Conservation (phyloP, 2,113 vertebrate genomes). For the Platycercus adscitus region DNA sequence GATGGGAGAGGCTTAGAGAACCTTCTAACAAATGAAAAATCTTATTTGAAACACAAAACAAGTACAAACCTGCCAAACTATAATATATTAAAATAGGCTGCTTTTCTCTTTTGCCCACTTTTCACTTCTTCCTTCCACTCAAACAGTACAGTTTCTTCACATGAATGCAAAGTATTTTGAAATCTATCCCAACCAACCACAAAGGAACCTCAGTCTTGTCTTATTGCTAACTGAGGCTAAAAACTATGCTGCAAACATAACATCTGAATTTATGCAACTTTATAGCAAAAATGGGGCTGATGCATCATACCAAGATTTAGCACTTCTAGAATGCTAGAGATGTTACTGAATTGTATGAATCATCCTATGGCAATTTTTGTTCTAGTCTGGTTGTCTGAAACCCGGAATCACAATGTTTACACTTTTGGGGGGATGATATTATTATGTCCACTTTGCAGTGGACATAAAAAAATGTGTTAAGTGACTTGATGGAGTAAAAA, state of each 20-base stretch:
- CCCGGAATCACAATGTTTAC: neutral
- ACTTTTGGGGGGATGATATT: neutral
- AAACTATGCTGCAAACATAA: neutral
- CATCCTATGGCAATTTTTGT: neutral
- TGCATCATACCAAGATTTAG: neutral
- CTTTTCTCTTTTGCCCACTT: neutral
- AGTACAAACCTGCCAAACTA: neutral
- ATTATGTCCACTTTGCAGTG: neutral
- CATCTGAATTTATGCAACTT: neutral
- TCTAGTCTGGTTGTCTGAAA: neutral
- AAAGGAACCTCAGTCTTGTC: neutral
- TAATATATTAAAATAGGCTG: neutral
- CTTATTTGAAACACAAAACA: neutral
- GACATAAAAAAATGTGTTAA: neutral
- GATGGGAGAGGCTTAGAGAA: neutral
- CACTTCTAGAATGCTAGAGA: neutral
- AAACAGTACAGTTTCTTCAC: neutral
- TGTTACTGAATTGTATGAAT: neutral
- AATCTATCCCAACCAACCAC: neutral
- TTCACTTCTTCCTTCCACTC: neutral
- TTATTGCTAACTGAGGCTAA: neutral
- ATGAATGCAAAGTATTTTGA: neutral
- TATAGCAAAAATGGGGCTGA: neutral
- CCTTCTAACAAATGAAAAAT: neutral
- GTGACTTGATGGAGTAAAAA: neutral